Base-by-base conservation (phyloP, 2,113 vertebrate species). In the Ciconia boyciana region DNA sequence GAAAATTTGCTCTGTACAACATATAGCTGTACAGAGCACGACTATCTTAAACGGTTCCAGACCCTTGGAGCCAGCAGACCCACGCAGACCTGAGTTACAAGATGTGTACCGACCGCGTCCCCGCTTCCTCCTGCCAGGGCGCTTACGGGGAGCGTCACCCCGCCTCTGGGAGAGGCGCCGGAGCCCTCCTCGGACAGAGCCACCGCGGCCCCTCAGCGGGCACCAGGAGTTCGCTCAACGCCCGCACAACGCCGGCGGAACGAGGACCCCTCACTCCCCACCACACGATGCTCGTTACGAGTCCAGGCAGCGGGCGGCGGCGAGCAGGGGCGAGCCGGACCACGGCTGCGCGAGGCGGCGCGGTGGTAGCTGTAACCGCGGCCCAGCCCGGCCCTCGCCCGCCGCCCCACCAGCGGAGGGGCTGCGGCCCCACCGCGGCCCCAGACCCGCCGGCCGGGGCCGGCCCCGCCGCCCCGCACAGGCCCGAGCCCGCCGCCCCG, bases 1-100 rank as follows among this genome's bases (percentile, higher is more conserved):
- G 1, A 2, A 13, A 11, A 2, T 2, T 3, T 39, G 39, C 39
- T 39, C 39, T 39, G 39, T 39, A 39, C 39, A 39, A 39, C 39
- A 39, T 9, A 39, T 39, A 39, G 5, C 0, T 2, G 8, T 0
- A 0, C 1, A 7, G 3, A 4, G 49, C 61, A 7, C 36, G 3
- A 22, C 2, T 2, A 3, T 2, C 32, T 17, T 0, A 0, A 6
- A 1, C 58, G 14, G 58, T 2, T 7, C 29, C 68, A 4, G 83
- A 2, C 15, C 5, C 12, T 0, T 0, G 55, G 29, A 9, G 16
- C 6, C 65, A 1, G n/a, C 49, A 3, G 31, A 2, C 16, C 17
- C 36, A 4, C 65, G 10, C 16, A 8, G 3, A 2, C 4, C 49
- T 1, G 15, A 10, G 34, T 19, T 7, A 4, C 44, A 1, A 6